Conservation (phyloP, 2,797 vertebrate genomes). For the Taenioides sp. region DNA sequence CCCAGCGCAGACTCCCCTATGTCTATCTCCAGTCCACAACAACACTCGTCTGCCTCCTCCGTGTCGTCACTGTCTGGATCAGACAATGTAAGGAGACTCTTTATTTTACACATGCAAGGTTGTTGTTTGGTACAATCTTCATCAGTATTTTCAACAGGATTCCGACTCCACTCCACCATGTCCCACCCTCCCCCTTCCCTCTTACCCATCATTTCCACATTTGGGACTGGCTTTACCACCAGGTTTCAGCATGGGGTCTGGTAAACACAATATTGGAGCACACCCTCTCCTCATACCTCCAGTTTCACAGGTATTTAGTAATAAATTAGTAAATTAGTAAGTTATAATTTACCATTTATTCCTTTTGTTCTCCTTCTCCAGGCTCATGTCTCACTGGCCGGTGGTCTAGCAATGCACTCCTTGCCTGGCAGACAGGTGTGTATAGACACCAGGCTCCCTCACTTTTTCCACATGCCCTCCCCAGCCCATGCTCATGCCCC, state of each 20-base stretch:
- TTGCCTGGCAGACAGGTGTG: constrained; percentile 85
- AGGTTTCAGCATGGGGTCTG: constrained; percentile 79
- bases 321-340: no score
- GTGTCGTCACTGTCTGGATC: constrained; percentile 93
- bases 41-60: constrained; percentile 90
- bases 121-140: background rate
- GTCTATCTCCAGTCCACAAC: constrained; percentile 88
- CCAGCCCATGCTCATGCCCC: constrained; percentile 71
- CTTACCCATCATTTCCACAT: constrained; percentile 82
- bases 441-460: constrained; percentile 75
- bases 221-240: constrained; percentile 82
- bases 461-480: constrained; percentile 77
- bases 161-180: constrained; percentile 88
- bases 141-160: constrained; percentile 77
- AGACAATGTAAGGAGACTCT: constrained; percentile 86
- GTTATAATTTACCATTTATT: background rate
- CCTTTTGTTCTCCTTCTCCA: constrained; percentile 29
- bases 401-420: constrained; percentile 73
- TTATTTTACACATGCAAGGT: background rate
- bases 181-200: constrained; percentile 76
- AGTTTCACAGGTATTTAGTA: constrained; percentile 83
- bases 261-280: constrained; percentile 79
- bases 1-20: constrained; percentile 85
- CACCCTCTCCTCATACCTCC: constrained; percentile 81
- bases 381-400: constrained; percentile 74